Percentiles rank a stretch among this genome's conserved stretches.
Conservation (phyloP, 2,797 vertebrate species). For the Dryobates pubescens region DNA sequence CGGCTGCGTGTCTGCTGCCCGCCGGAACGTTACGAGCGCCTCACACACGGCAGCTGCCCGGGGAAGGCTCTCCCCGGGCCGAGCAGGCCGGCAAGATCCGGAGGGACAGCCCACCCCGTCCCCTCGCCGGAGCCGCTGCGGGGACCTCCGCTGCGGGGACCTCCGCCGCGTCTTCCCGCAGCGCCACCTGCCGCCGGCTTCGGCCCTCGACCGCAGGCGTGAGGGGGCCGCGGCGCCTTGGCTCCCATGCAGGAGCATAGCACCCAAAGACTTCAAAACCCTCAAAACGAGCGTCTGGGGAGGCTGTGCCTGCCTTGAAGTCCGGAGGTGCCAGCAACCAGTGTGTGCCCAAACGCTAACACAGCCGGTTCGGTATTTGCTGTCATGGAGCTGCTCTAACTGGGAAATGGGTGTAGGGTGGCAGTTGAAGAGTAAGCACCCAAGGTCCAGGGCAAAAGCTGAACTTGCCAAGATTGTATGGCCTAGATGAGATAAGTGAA, state of each 20-base stretch:
- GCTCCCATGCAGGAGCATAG: too few species aligned
- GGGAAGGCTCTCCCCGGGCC: too few species aligned
- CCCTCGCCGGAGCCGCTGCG: background rate
- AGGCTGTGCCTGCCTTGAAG: background rate
- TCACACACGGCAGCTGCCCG: background rate
- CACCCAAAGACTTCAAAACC: background rate
- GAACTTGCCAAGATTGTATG: fast-evolving
- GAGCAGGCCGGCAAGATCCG: background rate
- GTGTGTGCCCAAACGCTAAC: too few species aligned
- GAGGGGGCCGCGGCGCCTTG: too few species aligned
- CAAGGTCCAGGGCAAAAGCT: background rate
- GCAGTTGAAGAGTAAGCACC: background rate
- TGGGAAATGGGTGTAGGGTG: background rate
- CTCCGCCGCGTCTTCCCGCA: background rate
- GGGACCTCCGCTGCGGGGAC: background rate
- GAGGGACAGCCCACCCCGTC: too few species aligned
- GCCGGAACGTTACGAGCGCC: background rate
- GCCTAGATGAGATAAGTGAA: fast-evolving
- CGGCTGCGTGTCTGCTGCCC: background rate
- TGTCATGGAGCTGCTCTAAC: background rate
- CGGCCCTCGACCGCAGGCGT: background rate
- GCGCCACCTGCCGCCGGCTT: background rate
- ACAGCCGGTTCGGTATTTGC: background rate
- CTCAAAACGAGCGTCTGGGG: background rate
- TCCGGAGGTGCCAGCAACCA: background rate